Evolutionary conservation across 2,113 vertebrate species (phyloP), one percentile per base, ranked within the genome.

Genomic region (Dolichallabes microphthalmus): DNA sequence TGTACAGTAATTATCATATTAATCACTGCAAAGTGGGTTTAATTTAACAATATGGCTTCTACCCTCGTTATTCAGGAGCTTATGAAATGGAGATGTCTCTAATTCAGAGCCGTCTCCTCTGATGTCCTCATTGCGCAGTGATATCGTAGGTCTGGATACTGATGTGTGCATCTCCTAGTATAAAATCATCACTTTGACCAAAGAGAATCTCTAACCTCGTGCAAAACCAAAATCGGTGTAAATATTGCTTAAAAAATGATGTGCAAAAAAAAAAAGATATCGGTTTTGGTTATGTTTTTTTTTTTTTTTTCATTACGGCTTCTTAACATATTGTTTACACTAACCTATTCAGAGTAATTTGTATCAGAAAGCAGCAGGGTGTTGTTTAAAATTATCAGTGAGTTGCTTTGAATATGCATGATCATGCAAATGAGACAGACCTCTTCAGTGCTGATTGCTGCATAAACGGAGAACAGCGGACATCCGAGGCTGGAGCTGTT

Each of bases 381-480:
- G 88, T 86, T 74, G 66, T 88, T 86, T 79, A 50, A 79, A 71
- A 77, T 35, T 75, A 58, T 81, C 74, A 60, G 88, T 58, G 85
- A 85, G 85, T 60, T 83, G 80, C 74, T 80, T 83, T 89, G 86
- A 89, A 89, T 87, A 89, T 89, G 85, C 86, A 89, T 89, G 83
- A 39, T 6, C 75, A 87, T 87, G 86, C 81, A 87, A 78, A 89
- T 87, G 71, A 75, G 77, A 68, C 86, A 58, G 86, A 82, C 86
- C 63, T 83, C 86, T 83, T 39, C 60, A 85, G 19, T 82, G 66
- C 83, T 85, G 83, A 89, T 87, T 85, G 74, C 68, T 83, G 88
- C 52, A 66, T 89, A 84, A 89, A 85, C 74, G 71, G 86, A 71
- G 82, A 60, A 35, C 74, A 39, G 80, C 58, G 74, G 88, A 87